A percentile compares a stretch with the other conserved stretches of the same genome.
These are phyloP conservation scores for Himalopsyche tibetana DNA, from an alignment of 2,888 invertebrate genomes.

Conservation along the genomic window DNA sequence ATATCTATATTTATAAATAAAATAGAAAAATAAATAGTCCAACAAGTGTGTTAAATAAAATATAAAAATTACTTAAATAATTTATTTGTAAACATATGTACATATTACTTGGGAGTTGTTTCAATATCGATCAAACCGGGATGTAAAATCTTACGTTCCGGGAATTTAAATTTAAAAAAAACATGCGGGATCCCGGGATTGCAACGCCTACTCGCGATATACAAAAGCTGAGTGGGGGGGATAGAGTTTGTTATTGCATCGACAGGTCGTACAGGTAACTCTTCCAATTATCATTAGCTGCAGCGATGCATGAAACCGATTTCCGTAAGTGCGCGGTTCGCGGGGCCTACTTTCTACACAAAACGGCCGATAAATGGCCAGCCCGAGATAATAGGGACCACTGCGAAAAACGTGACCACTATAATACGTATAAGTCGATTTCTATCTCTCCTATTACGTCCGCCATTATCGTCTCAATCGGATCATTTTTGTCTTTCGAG, in stretches of 20 bases:
- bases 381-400: constrained; percentile 39
- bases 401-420: constrained; percentile 51
- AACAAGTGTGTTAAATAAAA: no score
- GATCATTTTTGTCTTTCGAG: constrained; percentile 2
- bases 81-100: no score
- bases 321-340: constrained; percentile 39
- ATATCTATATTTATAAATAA: no score
- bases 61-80: no score
- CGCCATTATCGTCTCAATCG: constrained; percentile 39
- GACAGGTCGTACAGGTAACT: constrained; percentile 30
- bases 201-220: no score
- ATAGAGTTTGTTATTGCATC: background rate
- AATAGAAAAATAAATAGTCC: no score
- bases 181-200: no score
- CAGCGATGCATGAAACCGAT: constrained; percentile 24
- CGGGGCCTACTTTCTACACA: constrained; percentile 51
- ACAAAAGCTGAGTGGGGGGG: background rate
- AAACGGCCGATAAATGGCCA: constrained; percentile 12
- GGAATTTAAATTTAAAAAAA: no score
- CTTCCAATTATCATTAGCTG: constrained; percentile 47
- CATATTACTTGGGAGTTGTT: no score
- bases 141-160: no score
- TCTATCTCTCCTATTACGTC: constrained; percentile 55
- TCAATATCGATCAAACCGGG: no score
- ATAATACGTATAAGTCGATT: constrained; percentile 44